Percentiles rank a stretch among this genome's conserved stretches.
These are phyloP conservation scores for Aplodontia rufa DNA, from an alignment of 2,113 vertebrate genomes.

Conservation along the genomic window DNA sequence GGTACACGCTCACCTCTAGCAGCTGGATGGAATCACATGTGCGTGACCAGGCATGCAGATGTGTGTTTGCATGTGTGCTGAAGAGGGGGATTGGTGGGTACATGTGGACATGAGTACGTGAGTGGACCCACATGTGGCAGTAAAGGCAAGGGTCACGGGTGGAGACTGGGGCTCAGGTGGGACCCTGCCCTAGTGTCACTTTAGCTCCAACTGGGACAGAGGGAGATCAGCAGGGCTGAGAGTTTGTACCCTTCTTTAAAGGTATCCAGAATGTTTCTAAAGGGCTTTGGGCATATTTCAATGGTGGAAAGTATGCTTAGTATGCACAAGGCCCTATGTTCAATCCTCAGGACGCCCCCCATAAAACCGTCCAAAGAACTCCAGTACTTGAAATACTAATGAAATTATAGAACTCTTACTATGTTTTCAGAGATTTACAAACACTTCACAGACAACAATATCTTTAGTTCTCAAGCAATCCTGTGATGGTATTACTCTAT, in stretches of 20 bases:
- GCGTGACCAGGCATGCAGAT: not conserved
- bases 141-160: not conserved
- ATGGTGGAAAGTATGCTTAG: not conserved
- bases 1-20: not conserved
- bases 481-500: not conserved
- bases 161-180: not conserved
- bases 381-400: not conserved
- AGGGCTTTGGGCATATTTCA: not conserved
- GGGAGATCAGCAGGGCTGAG: not conserved
- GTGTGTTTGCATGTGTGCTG: not conserved
- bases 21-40: not conserved
- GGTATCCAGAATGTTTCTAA: not conserved
- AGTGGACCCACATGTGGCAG: not conserved
- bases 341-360: not conserved
- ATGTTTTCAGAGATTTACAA: not conserved
- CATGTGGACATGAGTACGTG: not conserved
- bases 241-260: not conserved
- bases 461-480: not conserved
- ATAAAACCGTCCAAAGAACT: not conserved
- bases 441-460: not conserved
- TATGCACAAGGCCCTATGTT: not conserved
- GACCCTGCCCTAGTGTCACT: not conserved
- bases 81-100: not conserved
- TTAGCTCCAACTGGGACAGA: not conserved
- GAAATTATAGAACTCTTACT: not conserved